Conservation (phyloP, 1,140 invertebrate genomes). For the Meteorus sp. region DNA sequence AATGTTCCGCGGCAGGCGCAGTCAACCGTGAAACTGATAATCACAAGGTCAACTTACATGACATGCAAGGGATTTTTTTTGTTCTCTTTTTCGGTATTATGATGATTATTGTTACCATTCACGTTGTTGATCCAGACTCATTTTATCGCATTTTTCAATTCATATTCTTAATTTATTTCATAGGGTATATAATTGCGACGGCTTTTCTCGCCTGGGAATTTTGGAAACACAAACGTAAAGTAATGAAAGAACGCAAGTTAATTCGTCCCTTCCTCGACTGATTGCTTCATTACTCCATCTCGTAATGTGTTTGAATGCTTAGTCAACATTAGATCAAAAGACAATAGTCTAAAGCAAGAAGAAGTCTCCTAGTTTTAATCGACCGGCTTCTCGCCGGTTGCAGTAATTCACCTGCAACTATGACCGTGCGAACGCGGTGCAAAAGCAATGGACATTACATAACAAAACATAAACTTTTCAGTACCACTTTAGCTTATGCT, state of each 20-base stretch:
- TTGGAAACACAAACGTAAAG: constrained; percentile 56
- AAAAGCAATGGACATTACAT: background rate
- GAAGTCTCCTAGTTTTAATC: constrained; percentile 4
- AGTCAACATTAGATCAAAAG: background rate
- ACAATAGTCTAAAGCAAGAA: background rate
- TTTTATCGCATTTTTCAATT: no score
- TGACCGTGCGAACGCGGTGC: background rate
- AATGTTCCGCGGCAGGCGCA: constrained; percentile 70
- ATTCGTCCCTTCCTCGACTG: constrained; percentile 65
- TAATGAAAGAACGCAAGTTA: constrained; percentile 57
- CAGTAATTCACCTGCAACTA: constrained; percentile 9
- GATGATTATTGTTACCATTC: background rate
- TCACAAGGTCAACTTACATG: constrained; percentile 81
- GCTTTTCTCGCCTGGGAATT: constrained; percentile 62
- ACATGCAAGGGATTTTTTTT: constrained; percentile 90
- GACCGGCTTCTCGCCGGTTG: background rate
- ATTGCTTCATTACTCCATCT: background rate
- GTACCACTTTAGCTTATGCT: background rate
- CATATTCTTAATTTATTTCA: constrained; percentile 37
- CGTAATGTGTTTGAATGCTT: background rate
- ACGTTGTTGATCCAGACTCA: no score
- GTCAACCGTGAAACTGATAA: constrained; percentile 70
- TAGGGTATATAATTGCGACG: constrained; percentile 62
- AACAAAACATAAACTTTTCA: background rate
- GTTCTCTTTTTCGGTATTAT: constrained; percentile 73